Evolutionary conservation across 2,797 vertebrate genomes (phyloP).

Genomic region (Tamandua tetradactyla): DNA sequence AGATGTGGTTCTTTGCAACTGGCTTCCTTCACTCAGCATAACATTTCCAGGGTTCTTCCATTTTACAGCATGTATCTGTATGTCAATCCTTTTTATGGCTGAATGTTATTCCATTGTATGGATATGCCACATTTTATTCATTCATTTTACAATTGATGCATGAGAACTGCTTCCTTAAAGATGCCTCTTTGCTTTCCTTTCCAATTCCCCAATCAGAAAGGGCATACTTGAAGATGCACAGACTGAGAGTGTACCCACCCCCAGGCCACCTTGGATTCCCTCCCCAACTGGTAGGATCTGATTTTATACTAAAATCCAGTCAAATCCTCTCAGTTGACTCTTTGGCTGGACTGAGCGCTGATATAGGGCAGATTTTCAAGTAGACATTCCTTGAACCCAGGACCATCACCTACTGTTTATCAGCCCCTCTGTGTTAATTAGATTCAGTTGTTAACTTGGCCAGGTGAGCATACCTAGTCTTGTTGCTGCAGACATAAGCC

Average conservation of each 20-base stretch:
- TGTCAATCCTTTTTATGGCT: neutral
- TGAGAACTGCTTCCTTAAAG: neutral
- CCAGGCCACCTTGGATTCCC: neutral
- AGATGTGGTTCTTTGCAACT: neutral
- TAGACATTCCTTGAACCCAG: neutral
- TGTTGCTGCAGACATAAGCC: too few relatives aligned
- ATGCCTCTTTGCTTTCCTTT: neutral
- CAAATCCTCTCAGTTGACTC: neutral
- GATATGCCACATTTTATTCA: neutral
- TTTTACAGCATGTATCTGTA: rapidly evolving
- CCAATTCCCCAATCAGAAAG: neutral
- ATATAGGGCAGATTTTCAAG: neutral
- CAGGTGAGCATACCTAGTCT: too few relatives aligned
- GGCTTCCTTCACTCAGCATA: neutral
- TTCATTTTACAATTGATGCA: neutral
- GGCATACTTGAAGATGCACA: neutral
- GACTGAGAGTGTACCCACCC: neutral
- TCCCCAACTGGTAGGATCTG: neutral
- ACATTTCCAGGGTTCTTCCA: neutral
- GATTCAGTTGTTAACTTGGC: too few relatives aligned
- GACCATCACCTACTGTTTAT: neutral
- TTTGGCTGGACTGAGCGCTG: neutral
- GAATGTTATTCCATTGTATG: neutral
- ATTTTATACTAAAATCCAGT: neutral
- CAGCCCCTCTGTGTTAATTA: too few relatives aligned